Base-by-base conservation (phyloP, 2,797 vertebrate species). In the Coregonus suidteri region DNA sequence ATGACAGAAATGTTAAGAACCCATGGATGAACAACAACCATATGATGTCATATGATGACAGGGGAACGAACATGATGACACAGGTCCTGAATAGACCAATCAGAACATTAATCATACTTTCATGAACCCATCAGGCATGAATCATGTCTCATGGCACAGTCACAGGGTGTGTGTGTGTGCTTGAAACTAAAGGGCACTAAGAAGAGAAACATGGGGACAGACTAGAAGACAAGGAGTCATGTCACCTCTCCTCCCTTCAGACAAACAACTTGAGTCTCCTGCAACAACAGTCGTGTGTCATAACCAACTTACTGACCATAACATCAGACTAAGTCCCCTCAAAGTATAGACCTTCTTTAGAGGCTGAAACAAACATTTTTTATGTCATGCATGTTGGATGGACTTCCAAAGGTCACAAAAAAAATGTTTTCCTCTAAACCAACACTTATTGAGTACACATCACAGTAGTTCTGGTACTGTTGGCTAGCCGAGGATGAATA, bases 91-190 rank as follows among this genome's bases (percentile, higher is more conserved):
- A n/a, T 73, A 78, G 84, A 47, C 68, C 6, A 18, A 81, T 83
- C 73, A 80, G 70, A 80, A 79, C 54, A 72, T 81, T 72, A 86
- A 66, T 78, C 80, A 87, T 75, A 18, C 3, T 31, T 56, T 41
- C 41, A 54, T 1, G 37, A 75, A 71, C 59, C 79, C 56, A 75
- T 59, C n/a, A 25, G 1, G 66, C 37, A 69, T 81, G 85, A 87
- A 74, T 88, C 80, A 83, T 66, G 67, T n/a, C 54, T 51, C 51
- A 67, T 76, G 30, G 11, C 20, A 31, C 41, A 64, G 81, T 84
- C 78, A 59, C 7, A 13, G 4, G 1, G 37, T 25, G 74, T 35
- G 75, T 67, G 20, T 67, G 34, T 75, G 30, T 56, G 72, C 37
- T 18, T 35, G 64, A 52, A 30, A 4, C 13, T 66, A 13, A 30